Base-by-base conservation (phyloP, 2,888 invertebrate species). In the Hermodice carunculata region DNA sequence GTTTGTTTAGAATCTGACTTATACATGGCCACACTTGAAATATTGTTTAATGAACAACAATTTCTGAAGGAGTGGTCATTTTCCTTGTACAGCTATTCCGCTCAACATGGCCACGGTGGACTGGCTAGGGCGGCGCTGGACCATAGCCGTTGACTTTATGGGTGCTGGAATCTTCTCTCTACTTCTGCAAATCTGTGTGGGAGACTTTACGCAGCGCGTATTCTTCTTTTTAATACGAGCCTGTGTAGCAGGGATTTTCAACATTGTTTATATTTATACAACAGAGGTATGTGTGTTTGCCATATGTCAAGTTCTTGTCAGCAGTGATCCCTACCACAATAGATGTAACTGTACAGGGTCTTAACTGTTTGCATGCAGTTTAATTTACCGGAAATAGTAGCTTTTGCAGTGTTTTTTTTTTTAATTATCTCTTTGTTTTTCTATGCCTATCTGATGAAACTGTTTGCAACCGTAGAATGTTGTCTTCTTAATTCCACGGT, bases 191-290 rank as follows among this genome's bases (percentile, higher is more conserved):
- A 66, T 80, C 3, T 70, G 77, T 32, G 76, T 37, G 14, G 28
- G 26, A 46, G 78, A 40, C 56, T 73, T 8, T 67, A 76, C 49
- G 58, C 76, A 83, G 3, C 84, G 84, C 2, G 54, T 76, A 11
- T 79, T 85, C 43, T 78, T 84, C 69, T 84, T 85, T 62, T 74
- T 68, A 8, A 71, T 74, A 4, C 64, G 85, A 32, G 82, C 81
- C 1, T 83, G 83, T 63, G 74, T 82, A 1, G 59, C 82, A 2
- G 83, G 81, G 40, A 78, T 78, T 64, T 84, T 85, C 69, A 80
- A 78, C 67, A 77, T 78, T 67, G 76, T 81, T 6, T 85, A 85
- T 61, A 82, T 85, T 19, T 85, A 85, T 66, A 84, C 85, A 24
- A 74, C 80, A 32, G 85, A 85, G 81, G 85, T 85, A 64, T 67